Percentiles rank a stretch among this genome's conserved stretches.
Evolutionary conservation across 2,113 vertebrate species (phyloP).

Genomic region (Tringa solitaria): DNA sequence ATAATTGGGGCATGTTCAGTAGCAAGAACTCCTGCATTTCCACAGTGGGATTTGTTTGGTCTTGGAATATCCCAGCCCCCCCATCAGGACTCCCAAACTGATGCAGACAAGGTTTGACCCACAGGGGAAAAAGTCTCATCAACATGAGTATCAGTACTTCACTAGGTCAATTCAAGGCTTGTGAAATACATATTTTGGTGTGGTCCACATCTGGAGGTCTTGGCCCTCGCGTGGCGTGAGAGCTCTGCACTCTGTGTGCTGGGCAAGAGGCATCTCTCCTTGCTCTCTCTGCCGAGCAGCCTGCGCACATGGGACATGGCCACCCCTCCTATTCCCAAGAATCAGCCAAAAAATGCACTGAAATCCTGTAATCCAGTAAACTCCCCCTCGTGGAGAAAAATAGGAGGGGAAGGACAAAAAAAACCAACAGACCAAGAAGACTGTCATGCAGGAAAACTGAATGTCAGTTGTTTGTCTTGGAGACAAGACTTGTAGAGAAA

Average conservation of each 20-base stretch:
- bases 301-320: rapidly evolving
- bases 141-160: background rate
- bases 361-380: background rate
- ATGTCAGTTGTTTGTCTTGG: background rate
- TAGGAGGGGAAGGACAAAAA: rapidly evolving
- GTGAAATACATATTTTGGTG: background rate
- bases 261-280: background rate
- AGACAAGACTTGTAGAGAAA: background rate
- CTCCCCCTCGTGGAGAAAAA: background rate
- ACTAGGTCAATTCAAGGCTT: background rate
- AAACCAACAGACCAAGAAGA: too few species aligned
- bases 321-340: background rate
- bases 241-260: background rate
- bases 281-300: background rate
- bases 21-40: background rate
- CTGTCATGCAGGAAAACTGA: background rate
- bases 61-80: background rate
- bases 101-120: background rate
- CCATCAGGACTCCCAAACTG: background rate
- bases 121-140: background rate
- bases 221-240: rapidly evolving
- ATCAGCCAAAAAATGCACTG: background rate
- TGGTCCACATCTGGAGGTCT: background rate
- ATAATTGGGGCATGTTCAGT: rapidly evolving
- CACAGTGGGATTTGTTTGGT: background rate